Base-by-base conservation (phyloP, 92 coral and sea anemone genomes). In the Metridium senile region DNA sequence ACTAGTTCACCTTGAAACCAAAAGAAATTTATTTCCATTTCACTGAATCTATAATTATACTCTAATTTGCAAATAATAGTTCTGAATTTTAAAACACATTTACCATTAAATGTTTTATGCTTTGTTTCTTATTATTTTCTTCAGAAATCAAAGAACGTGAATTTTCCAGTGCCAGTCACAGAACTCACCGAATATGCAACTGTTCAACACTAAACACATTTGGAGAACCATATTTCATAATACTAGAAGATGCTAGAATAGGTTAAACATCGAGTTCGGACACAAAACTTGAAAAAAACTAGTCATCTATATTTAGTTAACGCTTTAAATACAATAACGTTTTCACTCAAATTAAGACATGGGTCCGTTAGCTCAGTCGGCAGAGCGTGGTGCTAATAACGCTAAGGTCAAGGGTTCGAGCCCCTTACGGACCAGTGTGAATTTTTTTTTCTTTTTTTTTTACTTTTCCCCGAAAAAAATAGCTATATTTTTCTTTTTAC, bases 301-400 rank as follows among this genome's bases (percentile, higher is more conserved):
- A n/a, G n/a, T n/a, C n/a, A n/a, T n/a, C n/a, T n/a, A n/a, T n/a
- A 4, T 39, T 39, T 26, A 23, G 9, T 23, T 23, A 22, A 9
- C 11, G 66, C 31, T 23, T 59, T 13, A 73, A 29, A 73, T 73
- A 58, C 22, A 20, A 26, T 58, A 27, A 21, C 2, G n/a, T 2
- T 8, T 25, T 0, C 39, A 0, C 62, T 0, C 0, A 16, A 0
- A 8, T 11, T 1, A 23, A 32, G 47, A 16, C 33, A 71, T 72
- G 74, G 91, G 94, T 86, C 97, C 97, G 91, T 92, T 89, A 89
- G 97, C 93, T 92, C 93, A 92, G 93, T 92, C 89, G 92, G 94
- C 92, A 92, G 97, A 92, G 93, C 92, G 91, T 89, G 97, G 89
- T 89, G 92, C 97, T 86, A 86, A 92, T 92, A 92, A 86, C 94